A percentile compares a stretch with the other conserved stretches of the same genome.
These are phyloP conservation scores for Drosophila rufa DNA, from an alignment of 1,140 invertebrate genomes.

Conservation along the genomic window DNA sequence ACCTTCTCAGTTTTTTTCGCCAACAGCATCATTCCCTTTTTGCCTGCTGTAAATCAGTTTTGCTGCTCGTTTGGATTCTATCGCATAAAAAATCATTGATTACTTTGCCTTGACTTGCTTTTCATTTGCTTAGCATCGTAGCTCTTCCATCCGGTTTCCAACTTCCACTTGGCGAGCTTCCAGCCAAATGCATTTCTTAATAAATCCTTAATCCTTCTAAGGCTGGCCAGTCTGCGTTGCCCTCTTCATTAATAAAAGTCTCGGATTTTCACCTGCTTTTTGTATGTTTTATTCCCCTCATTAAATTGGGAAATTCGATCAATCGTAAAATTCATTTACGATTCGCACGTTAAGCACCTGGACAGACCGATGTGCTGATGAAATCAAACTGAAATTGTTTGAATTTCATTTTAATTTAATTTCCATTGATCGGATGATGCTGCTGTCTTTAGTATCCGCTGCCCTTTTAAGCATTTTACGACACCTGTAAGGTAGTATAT, in stretches of 20 bases:
- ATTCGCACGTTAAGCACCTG: constrained; percentile 34
- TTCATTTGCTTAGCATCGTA: constrained; percentile 48
- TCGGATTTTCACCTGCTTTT: constrained; percentile 1
- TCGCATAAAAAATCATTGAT: constrained; percentile 48
- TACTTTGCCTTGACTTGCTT: constrained; percentile 60
- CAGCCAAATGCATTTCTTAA: constrained; percentile 59
- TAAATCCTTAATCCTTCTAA: constrained; percentile 60
- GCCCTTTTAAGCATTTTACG: constrained; percentile 8
- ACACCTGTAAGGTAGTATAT: neutral
- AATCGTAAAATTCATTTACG: constrained; percentile 67
- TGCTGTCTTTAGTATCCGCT: neutral
- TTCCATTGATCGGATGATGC: constrained; percentile 27
- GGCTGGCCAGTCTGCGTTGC: constrained; percentile 12
- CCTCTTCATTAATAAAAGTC: constrained; percentile 45
- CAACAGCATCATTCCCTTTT: constrained; percentile 9
- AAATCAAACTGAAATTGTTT: constrained; percentile 52
- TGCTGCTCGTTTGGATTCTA: constrained; percentile 42
- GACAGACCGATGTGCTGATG: constrained; percentile 10
- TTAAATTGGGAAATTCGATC: constrained; percentile 66
- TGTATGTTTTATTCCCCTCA: constrained; percentile 39
- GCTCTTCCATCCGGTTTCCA: constrained; percentile 6
- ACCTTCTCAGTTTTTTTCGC: neutral
- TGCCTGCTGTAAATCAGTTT: constrained; percentile 45
- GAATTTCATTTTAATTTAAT: constrained; percentile 43
- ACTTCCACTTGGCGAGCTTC: neutral